These are phyloP conservation scores for Sinotaia quadrata DNA, from an alignment of 2,888 invertebrate genomes.

Conservation along the genomic window DNA sequence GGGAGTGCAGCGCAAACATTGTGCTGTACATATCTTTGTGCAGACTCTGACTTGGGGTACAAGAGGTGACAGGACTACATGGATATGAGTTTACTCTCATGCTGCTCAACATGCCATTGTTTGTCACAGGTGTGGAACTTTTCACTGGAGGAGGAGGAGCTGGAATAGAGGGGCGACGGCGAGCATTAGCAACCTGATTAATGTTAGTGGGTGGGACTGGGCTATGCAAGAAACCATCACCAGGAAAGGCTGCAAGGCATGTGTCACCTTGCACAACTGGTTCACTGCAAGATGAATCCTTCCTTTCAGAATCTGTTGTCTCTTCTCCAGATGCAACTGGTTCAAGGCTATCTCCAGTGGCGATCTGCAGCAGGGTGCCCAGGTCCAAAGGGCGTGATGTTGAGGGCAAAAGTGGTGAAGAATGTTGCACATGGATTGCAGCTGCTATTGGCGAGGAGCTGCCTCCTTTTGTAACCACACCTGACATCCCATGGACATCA, in stretches of 20 bases:
- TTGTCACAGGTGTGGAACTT: not conserved
- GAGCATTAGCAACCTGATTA: conserved; percentile 22
- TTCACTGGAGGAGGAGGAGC: not conserved
- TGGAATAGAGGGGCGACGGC: conserved; percentile 1
- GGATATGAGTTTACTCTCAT: not conserved
- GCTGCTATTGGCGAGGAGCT: not conserved
- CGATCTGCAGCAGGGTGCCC: not conserved
- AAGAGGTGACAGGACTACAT: not conserved
- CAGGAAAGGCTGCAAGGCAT: conserved; percentile 8
- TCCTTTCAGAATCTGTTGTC: not conserved
- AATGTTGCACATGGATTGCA: not conserved
- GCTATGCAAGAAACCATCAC: conserved; percentile 23
- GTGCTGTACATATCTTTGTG: conserved; percentile 70
- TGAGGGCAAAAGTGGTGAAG: not conserved
- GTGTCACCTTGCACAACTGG: conserved; percentile 22
- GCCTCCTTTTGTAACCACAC: not conserved
- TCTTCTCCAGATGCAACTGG: not conserved
- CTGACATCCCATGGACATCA: not conserved
- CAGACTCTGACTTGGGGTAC: conserved; percentile 47
- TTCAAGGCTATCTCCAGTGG: not conserved
- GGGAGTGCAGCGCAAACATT: conserved; percentile 68
- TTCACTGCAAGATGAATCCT: not conserved
- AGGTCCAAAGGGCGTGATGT: not conserved
- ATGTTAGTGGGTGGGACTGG: conserved; percentile 27
- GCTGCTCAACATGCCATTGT: conserved; percentile 8